These are phyloP conservation scores for Hemitrygon akajei DNA, from an alignment of 2,797 vertebrate species.

Conservation along the genomic window DNA sequence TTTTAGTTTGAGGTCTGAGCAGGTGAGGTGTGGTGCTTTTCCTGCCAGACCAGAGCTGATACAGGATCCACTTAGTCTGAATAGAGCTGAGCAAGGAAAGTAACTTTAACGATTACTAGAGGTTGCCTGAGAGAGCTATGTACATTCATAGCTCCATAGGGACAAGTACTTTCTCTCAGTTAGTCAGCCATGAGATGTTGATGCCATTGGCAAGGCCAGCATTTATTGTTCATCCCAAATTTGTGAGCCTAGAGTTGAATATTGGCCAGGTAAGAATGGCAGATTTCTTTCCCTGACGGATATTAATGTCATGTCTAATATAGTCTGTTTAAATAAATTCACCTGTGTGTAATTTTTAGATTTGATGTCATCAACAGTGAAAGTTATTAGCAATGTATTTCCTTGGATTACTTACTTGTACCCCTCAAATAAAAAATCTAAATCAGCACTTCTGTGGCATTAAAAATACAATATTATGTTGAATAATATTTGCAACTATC, in stretches of 20 bases:
- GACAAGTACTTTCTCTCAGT: neutral
- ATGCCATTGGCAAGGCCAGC: no score
- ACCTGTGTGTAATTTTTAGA: neutral
- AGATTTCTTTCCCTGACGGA: no score
- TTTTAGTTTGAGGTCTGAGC: neutral
- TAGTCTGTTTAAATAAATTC: neutral
- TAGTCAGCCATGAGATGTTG: no score
- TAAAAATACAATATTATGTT: neutral
- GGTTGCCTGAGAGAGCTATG: neutral
- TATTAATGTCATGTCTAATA: neutral
- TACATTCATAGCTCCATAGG: neutral
- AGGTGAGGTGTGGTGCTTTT: neutral
- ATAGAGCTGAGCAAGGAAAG: neutral
- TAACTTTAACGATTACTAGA: neutral
- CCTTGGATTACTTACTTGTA: neutral
- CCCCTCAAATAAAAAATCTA: neutral
- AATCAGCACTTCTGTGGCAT: no score
- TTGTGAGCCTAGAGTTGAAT: no score
- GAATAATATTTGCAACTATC: neutral
- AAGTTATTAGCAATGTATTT: neutral
- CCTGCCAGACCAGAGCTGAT: neutral
- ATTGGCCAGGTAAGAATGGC: no score
- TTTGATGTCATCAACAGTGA: neutral
- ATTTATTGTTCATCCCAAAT: no score
- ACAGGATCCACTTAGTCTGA: neutral